Evolutionary conservation across 1,140 invertebrate genomes (phyloP), one percentile per base, ranked within the genome.

Genomic region (Alviniconcha marisindica): DNA sequence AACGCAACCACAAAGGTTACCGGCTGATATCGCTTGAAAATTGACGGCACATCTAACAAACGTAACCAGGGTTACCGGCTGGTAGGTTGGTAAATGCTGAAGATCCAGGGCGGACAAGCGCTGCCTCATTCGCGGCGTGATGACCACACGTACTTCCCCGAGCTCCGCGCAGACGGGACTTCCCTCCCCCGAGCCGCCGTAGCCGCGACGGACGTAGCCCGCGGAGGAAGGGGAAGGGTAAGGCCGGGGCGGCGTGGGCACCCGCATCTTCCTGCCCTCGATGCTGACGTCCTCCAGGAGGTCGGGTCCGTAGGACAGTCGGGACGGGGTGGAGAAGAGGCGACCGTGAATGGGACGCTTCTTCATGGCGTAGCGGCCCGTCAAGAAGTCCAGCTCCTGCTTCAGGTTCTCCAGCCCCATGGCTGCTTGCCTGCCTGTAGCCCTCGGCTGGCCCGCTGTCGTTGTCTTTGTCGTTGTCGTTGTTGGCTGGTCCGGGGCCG

Each of bases 331-430:
- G 38, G 56, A 40, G 56, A 36, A 42, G 24, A 80, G 36, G 18
- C 60, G 78, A 21, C 56, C 60, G 60, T 69, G 78, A 1, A 31
- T 31, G 56, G 78, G 78, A 10, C 78, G 78, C 1, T 60, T 44
- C 54, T 60, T 33, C 56, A 69, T 42, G 78, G 60, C 31, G 78
- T 80, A 80, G 56, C 78, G 78, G 33, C 78, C 78, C 36, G 78
- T 80, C 36, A 80, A 38, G n/a, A 66, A 80, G 38, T 80, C 78
- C 33, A 80, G 78, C 60, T 80, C 78, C 78, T 40, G 56, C n/a
- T 69, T 44, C n/a, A 80, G 40, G 21, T 33, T 40, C 24, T 63
- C 40, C 56, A 69, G 56, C n/a, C 36, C 78, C 78, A 80, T 80
- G 56, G 7, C n/a, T n/a, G n/a, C n/a, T n/a, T n/a, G n/a, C n/a